Conservation (phyloP, 2,113 vertebrate species). For the Tylochromis polylepis region DNA sequence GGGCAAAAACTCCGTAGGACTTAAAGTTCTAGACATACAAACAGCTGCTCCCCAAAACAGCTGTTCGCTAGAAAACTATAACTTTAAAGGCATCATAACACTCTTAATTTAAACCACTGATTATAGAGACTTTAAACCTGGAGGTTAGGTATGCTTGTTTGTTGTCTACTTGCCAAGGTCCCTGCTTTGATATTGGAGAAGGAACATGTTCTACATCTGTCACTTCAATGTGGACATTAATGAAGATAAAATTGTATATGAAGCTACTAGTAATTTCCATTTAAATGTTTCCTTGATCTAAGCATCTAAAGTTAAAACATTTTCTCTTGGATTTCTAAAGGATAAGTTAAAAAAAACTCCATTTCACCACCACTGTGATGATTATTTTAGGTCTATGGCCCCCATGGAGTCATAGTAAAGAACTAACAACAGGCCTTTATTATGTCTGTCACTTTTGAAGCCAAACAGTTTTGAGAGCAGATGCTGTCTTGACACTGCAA, state of each 20-base stretch:
- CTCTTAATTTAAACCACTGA: background rate
- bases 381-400: background rate
- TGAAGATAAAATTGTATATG: background rate
- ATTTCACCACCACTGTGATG: background rate
- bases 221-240: background rate
- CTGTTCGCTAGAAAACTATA: background rate
- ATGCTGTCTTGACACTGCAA: background rate
- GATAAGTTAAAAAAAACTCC: background rate
- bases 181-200: background rate
- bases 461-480: slow-evolving; percentile 1
- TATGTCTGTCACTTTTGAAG: background rate
- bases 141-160: no score
- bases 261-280: background rate
- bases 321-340: background rate
- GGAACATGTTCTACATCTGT: background rate
- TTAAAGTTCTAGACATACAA: background rate
- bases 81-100: background rate
- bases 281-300: background rate
- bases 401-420: background rate
- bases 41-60: background rate
- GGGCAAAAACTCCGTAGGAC: background rate
- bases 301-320: background rate
- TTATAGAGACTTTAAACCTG: background rate
- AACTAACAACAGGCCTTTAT: background rate
- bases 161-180: no score